phyloP scores from a whole-genome alignment of 1,140 invertebrate species.

The Telenomus remus region DNA sequence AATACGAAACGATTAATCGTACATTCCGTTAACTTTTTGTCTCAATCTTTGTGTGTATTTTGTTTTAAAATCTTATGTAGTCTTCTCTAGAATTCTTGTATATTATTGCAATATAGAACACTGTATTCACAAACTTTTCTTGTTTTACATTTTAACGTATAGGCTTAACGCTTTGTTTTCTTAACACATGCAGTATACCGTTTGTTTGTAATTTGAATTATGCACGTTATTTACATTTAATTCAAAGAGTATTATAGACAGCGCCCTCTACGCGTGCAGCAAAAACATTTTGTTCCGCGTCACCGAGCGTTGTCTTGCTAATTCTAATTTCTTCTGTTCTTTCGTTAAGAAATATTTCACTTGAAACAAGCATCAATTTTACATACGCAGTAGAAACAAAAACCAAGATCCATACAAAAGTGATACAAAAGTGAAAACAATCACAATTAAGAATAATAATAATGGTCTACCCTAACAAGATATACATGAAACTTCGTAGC shows the following conservation, averaged over 20 bases:
- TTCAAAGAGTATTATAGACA: conserved; percentile 53
- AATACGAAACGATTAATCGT: conserved; percentile 52
- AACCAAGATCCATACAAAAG: no score
- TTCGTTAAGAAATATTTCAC: no score
- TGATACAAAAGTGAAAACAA: no score
- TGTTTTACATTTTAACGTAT: conserved; percentile 17
- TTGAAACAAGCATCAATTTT: no score
- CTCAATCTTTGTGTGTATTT: conserved; percentile 2
- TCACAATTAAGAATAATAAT: no score
- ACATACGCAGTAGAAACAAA: no score
- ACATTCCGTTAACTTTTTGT: conserved; percentile 40
- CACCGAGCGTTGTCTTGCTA: conserved; percentile 9
- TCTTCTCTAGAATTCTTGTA: conserved; percentile 43
- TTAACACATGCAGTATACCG: conserved; percentile 40
- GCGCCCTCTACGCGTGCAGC: conserved; percentile 27
- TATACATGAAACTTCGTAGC: no score
- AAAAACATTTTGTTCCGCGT: conserved; percentile 30
- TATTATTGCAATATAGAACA: conserved; percentile 49
- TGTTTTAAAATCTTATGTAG: conserved; percentile 51
- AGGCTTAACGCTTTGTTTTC: background rate
- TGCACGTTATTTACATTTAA: conserved; percentile 49
- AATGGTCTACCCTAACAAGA: no score
- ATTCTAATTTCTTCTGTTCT: no score
- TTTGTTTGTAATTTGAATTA: conserved; percentile 27
- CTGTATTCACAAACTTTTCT: conserved; percentile 50